These are phyloP conservation scores for Lethocerus indicus DNA, from an alignment of 1,140 invertebrate species.

Conservation along the genomic window DNA sequence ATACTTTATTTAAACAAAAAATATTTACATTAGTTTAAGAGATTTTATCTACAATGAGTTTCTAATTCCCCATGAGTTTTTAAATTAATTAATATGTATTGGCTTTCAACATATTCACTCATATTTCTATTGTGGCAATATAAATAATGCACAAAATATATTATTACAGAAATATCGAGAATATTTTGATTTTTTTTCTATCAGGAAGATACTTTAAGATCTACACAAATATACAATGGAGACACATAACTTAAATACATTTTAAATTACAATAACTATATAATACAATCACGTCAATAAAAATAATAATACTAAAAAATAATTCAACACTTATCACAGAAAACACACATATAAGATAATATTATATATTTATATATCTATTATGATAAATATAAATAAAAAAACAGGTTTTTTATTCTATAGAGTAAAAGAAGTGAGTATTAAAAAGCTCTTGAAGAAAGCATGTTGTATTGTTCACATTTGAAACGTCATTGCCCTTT, in stretches of 20 bases:
- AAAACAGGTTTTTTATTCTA: conserved; percentile 1
- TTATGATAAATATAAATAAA: conserved; percentile 6
- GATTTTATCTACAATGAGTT: too few species aligned
- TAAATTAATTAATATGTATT: too few species aligned
- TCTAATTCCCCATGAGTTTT: too few species aligned
- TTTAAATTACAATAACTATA: conserved; percentile 14
- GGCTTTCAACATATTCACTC: conserved; percentile 5
- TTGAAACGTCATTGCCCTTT: too few species aligned
- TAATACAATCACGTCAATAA: conserved; percentile 15
- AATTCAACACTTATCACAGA: conserved; percentile 18
- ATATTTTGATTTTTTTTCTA: conserved; percentile 16
- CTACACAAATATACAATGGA: conserved; percentile 17
- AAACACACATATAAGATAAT: conserved; percentile 15
- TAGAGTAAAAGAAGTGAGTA: conserved; percentile 4
- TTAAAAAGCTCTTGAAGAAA: conserved; percentile 9
- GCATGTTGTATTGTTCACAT: conserved; percentile 2
- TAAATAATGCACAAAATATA: conserved; percentile 18
- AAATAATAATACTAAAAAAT: conserved; percentile 13
- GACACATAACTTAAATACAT: conserved; percentile 13
- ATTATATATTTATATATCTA: conserved; percentile 6
- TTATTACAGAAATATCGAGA: too few species aligned
- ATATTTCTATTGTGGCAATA: conserved; percentile 6
- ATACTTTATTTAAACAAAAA: too few species aligned
- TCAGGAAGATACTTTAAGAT: conserved; percentile 17
- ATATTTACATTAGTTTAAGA: too few species aligned